Percentiles rank a stretch among this genome's conserved stretches.
Evolutionary conservation across 2,113 vertebrate genomes (phyloP).

Genomic region (Progne subis): DNA sequence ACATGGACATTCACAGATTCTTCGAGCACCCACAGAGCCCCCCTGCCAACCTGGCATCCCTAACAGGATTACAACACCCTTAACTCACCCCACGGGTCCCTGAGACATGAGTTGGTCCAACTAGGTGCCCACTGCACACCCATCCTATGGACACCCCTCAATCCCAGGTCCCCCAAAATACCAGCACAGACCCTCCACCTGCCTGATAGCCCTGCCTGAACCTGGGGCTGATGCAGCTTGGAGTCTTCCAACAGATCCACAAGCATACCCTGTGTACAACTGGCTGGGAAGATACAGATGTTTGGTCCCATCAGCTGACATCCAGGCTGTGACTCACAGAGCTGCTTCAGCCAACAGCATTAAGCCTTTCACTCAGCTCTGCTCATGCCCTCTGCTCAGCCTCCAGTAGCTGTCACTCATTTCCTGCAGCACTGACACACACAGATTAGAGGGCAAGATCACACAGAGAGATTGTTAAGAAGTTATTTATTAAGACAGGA

Average conservation of each 20-base stretch:
- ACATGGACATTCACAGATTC: neutral
- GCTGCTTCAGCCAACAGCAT: accelerated
- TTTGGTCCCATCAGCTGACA: neutral
- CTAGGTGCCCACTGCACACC: neutral
- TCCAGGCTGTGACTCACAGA: neutral
- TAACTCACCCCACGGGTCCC: accelerated
- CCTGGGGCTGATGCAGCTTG: neutral
- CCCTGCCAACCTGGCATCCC: neutral
- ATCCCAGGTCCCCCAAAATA: accelerated
- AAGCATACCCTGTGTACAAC: accelerated
- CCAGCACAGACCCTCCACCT: neutral
- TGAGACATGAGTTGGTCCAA: accelerated
- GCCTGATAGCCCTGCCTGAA: neutral
- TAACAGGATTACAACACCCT: accelerated
- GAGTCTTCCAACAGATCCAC: neutral
- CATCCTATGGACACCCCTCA: accelerated
- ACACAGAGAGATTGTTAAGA: accelerated
- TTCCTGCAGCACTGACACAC: neutral
- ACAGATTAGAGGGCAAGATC: neutral
- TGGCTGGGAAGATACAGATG: neutral
- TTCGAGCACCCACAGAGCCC: accelerated
- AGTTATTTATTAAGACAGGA: neutral
- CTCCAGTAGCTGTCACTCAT: neutral
- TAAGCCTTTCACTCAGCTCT: neutral
- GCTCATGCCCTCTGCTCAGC: neutral